Percentiles rank a stretch among this genome's conserved stretches.
Conservation (phyloP, 2,888 invertebrate species). For the Heliconius aoede region DNA sequence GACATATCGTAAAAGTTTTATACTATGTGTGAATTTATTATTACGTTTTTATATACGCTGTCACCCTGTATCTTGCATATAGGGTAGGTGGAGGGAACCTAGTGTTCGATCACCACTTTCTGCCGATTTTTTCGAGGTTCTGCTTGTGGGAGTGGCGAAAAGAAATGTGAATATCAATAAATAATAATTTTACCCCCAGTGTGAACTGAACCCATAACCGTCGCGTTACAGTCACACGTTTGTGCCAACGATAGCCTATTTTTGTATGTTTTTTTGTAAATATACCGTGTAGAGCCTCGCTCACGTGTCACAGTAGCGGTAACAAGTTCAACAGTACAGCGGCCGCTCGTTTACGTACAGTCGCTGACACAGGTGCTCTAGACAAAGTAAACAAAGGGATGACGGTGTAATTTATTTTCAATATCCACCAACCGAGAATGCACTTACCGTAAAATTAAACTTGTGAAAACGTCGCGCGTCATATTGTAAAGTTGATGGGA, state of each 20-base stretch:
- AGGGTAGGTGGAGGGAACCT: no score
- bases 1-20: no score
- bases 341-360: slow-evolving; percentile 27
- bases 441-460: slow-evolving; percentile 33
- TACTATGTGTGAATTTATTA: no score
- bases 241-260: neutral
- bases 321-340: slow-evolving; percentile 14
- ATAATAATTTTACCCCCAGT: no score
- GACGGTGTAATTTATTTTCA: slow-evolving; percentile 43
- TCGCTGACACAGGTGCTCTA: slow-evolving; percentile 28
- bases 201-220: no score
- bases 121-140: no score
- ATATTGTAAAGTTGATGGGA: slow-evolving; percentile 21
- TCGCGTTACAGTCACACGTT: no score
- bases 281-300: neutral
- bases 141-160: no score
- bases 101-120: no score
- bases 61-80: no score
- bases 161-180: no score
- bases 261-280: neutral
- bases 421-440: slow-evolving; percentile 34
- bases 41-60: no score
- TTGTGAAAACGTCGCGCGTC: slow-evolving; percentile 15
- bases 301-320: neutral
- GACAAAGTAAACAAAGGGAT: slow-evolving; percentile 42